Base-by-base conservation (phyloP, 2,797 vertebrate species). In the Trichosurus vulpecula region DNA sequence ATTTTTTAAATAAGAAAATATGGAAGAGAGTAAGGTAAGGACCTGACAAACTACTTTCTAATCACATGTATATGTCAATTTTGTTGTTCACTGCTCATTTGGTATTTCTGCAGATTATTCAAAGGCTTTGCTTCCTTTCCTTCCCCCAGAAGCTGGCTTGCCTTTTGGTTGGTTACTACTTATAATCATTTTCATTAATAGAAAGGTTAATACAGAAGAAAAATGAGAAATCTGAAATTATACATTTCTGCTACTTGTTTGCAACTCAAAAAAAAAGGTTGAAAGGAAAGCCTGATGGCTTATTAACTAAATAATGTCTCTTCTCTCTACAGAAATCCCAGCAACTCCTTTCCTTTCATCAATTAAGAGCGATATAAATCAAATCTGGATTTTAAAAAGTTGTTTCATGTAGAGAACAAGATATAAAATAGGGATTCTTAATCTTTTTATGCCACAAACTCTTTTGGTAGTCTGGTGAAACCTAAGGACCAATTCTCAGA, bases 31-130 rank as follows among this genome's bases (percentile, higher is more conserved):
- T 8, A 52, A 30, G 90, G 47, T 90, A 91, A 14, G 96, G 96
- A 93, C 91, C 41, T 13, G n/a, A 95, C 35, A 90, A 91, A 52
- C 31, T 87, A 95, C 74, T 96, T 96, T 87, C 91, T 92, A 1
- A 81, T 95, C 92, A 93, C 14, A 12, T 22, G 52, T 54, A 22
- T 53, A 96, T 51, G 56, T 9, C 41, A 87, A 12, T 57, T 41
- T 51, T 25, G 35, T 1, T 95, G n/a, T 27, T 30, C 4, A 56
- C 0, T 9, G 54, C 66, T 92, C 91, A 89, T 52, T 10, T 41
- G 57, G 1, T 13, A 35, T 8, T 54, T 93, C 0, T 92, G 22
- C 53, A 94, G 94, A 22, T 27, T 14, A 91, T 30, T 47, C 30
- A 25, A 13, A 53, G 55, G 25, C 2, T 90, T 51, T 74, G 47